Percentiles rank a stretch among this genome's conserved stretches.
Evolutionary conservation across 1,140 invertebrate genomes (phyloP).

Genomic region (Teleogryllus occipitalis): DNA sequence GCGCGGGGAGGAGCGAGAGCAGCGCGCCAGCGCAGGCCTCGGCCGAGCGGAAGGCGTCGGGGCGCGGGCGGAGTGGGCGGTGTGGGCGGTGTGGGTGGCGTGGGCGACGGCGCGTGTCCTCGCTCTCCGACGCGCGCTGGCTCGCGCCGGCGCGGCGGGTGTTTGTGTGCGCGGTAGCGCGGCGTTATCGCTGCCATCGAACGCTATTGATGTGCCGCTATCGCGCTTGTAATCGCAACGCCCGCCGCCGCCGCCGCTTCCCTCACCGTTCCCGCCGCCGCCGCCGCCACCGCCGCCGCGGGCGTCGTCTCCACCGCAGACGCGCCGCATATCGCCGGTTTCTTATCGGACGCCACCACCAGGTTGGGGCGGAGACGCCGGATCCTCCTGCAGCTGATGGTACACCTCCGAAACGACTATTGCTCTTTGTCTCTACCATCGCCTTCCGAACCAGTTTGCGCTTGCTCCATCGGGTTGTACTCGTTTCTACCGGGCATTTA

Average conservation of each 20-base stretch:
- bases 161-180: slow-evolving; percentile 14
- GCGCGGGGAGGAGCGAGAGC: no score
- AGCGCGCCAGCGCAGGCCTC: no score
- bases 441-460: no score
- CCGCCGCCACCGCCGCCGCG: background rate
- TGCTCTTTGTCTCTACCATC: background rate
- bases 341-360: background rate
- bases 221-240: slow-evolving; percentile 9
- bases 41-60: no score
- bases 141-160: background rate
- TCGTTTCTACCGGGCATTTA: no score
- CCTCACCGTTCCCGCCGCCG: slow-evolving; percentile 10
- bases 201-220: background rate
- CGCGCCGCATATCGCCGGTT: no score
- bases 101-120: background rate
- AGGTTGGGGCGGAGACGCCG: no score
- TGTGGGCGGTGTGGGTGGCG: background rate
- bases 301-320: background rate
- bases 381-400: background rate
- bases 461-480: no score
- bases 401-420: background rate
- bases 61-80: background rate
- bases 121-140: no score
- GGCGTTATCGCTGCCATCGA: slow-evolving; percentile 11
- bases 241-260: slow-evolving; percentile 10